Evolutionary conservation across 2,797 vertebrate genomes (phyloP), one percentile per base, ranked within the genome.

Genomic region (Sphenodon punctatus): DNA sequence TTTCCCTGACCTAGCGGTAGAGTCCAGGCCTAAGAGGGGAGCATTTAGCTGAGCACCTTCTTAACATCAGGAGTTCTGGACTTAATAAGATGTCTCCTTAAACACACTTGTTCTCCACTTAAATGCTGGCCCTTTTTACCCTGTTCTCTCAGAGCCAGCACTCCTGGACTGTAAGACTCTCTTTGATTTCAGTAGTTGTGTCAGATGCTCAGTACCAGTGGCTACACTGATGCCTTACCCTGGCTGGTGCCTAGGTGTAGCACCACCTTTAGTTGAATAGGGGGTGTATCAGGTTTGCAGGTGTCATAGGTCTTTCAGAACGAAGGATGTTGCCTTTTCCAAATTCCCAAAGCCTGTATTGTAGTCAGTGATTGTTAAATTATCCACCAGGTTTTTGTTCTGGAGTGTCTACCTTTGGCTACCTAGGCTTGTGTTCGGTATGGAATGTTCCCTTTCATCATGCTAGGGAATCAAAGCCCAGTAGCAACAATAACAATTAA

Each of bases 401-500:
- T 22, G 22, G n/a, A 34, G 7, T 53, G 7, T 55, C 78, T 55
- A 12, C 16, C 38, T 79, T n/a, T n/a, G 59, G 53, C 36, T 68
- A 53, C 30, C 48, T 17, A 38, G 0, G 0, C 41, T 30, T 48
- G 0, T 0, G 65, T 17, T 56, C 53, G 30, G 45, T 60, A 22
- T 5, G 19, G 7, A 23, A 32, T 4, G 10, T 67, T 61, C 53
- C 80, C 12, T 1, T 61, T 78, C 30, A 15, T 34, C 36, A 1
- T 77, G 7, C 0, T 5, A 68, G 38, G 67, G 60, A 83, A 27
- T 42, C 30, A 43, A 48, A 84, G 56, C 61, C 53, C 25, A 14
- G 69, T 51, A 74, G 65, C 1, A 67, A 56, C 43, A 46, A 27
- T 55, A 67, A 27, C 22, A 67, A 73, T 90, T 80, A 76, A 67